Evolutionary conservation across 2,888 invertebrate species (phyloP).

Genomic region (Drosophila eohydei): DNA sequence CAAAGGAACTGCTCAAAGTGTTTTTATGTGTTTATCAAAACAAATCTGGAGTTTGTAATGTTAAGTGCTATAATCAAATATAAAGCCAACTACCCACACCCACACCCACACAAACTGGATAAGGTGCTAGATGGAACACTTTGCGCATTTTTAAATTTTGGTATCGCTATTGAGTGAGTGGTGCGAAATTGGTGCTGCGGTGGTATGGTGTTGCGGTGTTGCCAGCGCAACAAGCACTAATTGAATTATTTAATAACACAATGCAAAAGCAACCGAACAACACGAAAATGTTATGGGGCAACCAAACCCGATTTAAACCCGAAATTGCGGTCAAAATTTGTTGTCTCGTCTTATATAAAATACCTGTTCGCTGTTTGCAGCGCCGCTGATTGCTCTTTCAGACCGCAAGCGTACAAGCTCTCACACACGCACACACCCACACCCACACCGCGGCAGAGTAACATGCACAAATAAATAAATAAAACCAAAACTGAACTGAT

Average conservation of each 20-base stretch:
- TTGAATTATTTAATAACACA: slow-evolving; percentile 66
- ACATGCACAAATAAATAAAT: slow-evolving; percentile 7
- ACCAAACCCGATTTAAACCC: slow-evolving; percentile 60
- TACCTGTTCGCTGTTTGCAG: slow-evolving; percentile 62
- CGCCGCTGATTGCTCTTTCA: slow-evolving; percentile 39
- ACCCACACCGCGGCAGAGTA: neutral
- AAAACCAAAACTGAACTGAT: slow-evolving; percentile 34
- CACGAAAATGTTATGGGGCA: slow-evolving; percentile 52
- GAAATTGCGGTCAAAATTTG: slow-evolving; percentile 63
- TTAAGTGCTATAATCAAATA: slow-evolving; percentile 3
- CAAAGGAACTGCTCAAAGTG: neutral
- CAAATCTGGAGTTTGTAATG: slow-evolving; percentile 25
- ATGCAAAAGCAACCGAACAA: slow-evolving; percentile 41
- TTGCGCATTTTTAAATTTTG: slow-evolving; percentile 27
- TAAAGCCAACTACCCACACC: neutral
- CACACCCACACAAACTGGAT: slow-evolving; percentile 1
- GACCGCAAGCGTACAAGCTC: slow-evolving; percentile 38
- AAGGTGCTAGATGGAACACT: slow-evolving; percentile 29
- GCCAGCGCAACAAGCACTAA: slow-evolving; percentile 70
- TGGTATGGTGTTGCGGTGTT: slow-evolving; percentile 20
- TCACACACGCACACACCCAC: slow-evolving; percentile 11
- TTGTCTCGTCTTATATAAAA: slow-evolving; percentile 72
- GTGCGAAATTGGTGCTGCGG: slow-evolving; percentile 4
- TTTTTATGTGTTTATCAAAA: slow-evolving; percentile 5
- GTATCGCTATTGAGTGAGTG: slow-evolving; percentile 14